Evolutionary conservation across 1,140 invertebrate species (phyloP), one percentile per base, ranked within the genome.

Genomic region (Drosophila persimilis): DNA sequence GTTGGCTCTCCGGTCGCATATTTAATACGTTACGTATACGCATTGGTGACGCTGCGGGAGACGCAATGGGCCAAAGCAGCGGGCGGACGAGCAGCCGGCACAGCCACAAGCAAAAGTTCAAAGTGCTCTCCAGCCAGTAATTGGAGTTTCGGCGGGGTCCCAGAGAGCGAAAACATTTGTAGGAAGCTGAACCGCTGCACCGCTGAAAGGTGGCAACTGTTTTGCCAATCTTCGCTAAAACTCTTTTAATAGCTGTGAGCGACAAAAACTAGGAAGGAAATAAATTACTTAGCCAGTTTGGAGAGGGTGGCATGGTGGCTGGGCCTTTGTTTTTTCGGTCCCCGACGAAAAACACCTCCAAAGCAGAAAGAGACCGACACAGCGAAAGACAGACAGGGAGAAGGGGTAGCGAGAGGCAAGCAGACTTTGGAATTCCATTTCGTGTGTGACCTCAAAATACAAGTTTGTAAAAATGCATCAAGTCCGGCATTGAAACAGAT

Each of bases 11-110:
- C 13, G 47, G 59, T 13, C 26, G 58, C 66, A 83, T 86, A 88
- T 88, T 88, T 88, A 86, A 88, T 83, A 86, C 64, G 84, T 86
- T 86, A 86, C 83, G 83, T 86, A 86, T 88, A 86, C 84, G 75
- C 79, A 74, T 56, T 50, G 63, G 71, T 67, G 73, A 64, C 81
- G 73, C 83, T 71, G 83, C 83, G 70, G 83, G 70, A 70, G 78
- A 22, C 56, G 73, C 77, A 51, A 54, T 55, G 39, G 73, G 81
- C 47, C 47, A 11, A 31, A 59, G 20, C 71, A 53, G 60, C 71
- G 60, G 67, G 63, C 9, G 47, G 53, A 50, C 48, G 22, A 46
- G 44, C 17, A 47, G 29, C 15, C 24, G 43, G 26, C 29, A 39
- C 47, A 48, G 35, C 24, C 46, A 58, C 6, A 48, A 35, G 57